These are phyloP conservation scores for Osmerus mordax DNA, from an alignment of 2,113 vertebrate species.

Conservation along the genomic window DNA sequence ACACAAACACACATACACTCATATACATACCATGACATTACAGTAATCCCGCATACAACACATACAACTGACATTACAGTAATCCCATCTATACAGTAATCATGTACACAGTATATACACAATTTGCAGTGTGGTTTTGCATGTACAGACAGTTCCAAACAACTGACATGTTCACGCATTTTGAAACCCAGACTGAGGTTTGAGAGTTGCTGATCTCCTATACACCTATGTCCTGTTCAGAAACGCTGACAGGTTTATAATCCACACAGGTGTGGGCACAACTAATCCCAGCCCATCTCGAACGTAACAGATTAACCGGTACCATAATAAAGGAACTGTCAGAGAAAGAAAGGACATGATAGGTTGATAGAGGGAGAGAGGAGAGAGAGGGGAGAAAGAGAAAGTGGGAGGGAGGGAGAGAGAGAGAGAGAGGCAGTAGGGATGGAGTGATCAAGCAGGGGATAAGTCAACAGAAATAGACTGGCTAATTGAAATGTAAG, in stretches of 20 bases:
- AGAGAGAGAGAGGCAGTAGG: constrained; percentile 13
- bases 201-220: too few species aligned
- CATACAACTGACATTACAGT: background rate
- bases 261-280: constrained; percentile 18
- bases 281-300: background rate
- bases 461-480: constrained; percentile 66
- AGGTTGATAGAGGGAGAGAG: constrained; percentile 7
- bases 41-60: background rate
- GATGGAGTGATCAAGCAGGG: constrained; percentile 15
- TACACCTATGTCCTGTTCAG: constrained; percentile 28
- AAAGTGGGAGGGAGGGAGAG: constrained; percentile 7
- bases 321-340: constrained; percentile 17
- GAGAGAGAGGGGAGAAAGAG: constrained; percentile 17
- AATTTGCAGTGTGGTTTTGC: too few species aligned
- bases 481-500: constrained; percentile 46
- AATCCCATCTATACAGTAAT: background rate
- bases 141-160: too few species aligned
- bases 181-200: too few species aligned
- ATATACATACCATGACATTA: background rate
- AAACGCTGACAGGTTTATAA: constrained; percentile 43
- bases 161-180: too few species aligned
- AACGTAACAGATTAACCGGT: constrained; percentile 52
- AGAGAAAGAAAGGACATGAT: constrained; percentile 13
- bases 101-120: too few species aligned
- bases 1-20: background rate